phyloP scores from a whole-genome alignment of 2,113 vertebrate species.

The Erythrocercus mccallii region DNA sequence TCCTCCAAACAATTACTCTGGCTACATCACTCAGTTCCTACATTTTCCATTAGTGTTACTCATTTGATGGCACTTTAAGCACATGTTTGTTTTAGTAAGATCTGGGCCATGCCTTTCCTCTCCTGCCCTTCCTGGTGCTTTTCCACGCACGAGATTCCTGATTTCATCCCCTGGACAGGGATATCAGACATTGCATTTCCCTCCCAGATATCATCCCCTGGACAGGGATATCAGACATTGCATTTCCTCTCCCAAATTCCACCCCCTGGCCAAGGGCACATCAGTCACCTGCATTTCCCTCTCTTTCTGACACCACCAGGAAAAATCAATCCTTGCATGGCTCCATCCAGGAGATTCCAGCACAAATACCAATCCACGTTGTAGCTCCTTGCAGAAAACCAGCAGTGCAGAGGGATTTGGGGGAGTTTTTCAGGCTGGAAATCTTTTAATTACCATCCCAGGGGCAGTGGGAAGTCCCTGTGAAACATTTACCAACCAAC shows the following conservation, averaged over 20 bases:
- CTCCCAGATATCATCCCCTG: neutral
- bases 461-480: neutral
- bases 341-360: neutral
- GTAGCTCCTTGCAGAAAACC: neutral
- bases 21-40: neutral
- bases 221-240: too few species aligned
- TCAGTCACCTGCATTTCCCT: neutral
- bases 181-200: neutral
- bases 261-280: neutral
- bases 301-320: neutral
- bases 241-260: neutral
- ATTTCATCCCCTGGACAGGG: neutral
- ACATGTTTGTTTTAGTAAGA: neutral
- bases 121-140: neutral
- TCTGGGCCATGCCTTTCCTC: neutral
- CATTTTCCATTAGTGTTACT: neutral
- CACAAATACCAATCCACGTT: neutral
- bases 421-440: neutral
- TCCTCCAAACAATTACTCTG: constrained; percentile 26
- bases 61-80: neutral
- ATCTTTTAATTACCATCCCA: neutral
- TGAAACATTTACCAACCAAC: neutral
- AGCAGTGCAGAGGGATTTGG: neutral
- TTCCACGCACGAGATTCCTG: neutral
- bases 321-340: neutral